A percentile compares a stretch with the other conserved stretches of the same genome.
Conservation (phyloP, 2,797 vertebrate genomes). For the Mus caroli region DNA sequence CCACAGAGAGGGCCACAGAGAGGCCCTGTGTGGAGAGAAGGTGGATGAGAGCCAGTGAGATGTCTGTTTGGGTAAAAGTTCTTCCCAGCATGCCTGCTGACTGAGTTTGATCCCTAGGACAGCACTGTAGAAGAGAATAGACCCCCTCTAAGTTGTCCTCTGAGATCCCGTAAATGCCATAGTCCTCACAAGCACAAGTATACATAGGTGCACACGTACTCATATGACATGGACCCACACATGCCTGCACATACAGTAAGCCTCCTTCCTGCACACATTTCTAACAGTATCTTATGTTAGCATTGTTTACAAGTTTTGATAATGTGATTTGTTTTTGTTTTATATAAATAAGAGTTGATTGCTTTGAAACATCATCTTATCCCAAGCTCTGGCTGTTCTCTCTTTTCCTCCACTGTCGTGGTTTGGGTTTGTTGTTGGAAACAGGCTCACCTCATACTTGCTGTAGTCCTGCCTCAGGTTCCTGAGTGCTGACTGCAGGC, state of each 20-base stretch:
- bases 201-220: not conserved
- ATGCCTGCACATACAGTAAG: not conserved
- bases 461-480: not conserved
- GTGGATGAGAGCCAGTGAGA: not conserved
- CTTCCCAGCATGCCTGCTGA: not conserved
- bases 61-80: not conserved
- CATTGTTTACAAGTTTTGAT: slow-evolving; percentile 52
- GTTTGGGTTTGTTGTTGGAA: not conserved
- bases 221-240: too few species aligned
- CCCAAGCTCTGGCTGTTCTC: slow-evolving; percentile 2
- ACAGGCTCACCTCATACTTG: not conserved
- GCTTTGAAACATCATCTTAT: slow-evolving; percentile 41
- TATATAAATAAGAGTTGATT: slow-evolving; percentile 23
- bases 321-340: slow-evolving; percentile 48
- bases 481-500: not conserved
- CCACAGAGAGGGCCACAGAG: not conserved
- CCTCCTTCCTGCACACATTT: not conserved
- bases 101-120: not conserved
- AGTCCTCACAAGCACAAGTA: not conserved
- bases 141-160: not conserved
- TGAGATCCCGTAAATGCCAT: not conserved
- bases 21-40: not conserved
- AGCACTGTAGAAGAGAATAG: not conserved
- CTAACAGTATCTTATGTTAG: slow-evolving; percentile 17
- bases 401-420: not conserved